Base-by-base conservation (phyloP, 2,888 invertebrate species). In the Argyresthia goedartella region DNA sequence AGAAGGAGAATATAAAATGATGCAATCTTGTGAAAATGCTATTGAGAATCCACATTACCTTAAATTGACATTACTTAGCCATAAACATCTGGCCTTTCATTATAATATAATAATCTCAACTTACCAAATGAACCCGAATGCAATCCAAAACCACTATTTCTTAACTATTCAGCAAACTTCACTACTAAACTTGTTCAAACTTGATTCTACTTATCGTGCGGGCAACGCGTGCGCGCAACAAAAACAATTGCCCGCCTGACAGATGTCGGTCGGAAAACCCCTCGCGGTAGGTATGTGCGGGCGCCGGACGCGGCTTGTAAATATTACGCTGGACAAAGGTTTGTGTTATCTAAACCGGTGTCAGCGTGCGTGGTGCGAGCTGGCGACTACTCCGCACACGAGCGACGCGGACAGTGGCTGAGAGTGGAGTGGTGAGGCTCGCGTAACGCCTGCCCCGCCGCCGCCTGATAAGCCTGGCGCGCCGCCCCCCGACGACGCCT, bases 301-400 rank as follows among this genome's bases (percentile, higher is more conserved):
- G 71, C 62, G 65, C 73, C 66, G 73, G 69, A 72, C 76, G 71
- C 71, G 66, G 67, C 63, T 71, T 73, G 82, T 84, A 80, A 86
- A 84, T 85, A 84, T 85, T 82, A 80, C 80, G 67, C 81, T 80
- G 84, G 85, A 86, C 86, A 86, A 86, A 86, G 85, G 86, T 81
- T 85, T 81, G 81, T 79, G 84, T 84, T 81, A 82, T 81, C 81
- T 78, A 80, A 73, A 79, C 76, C 76, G 71, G 73, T 75, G 79
- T 71, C 76, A 78, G 78, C 65, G 73, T 71, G 68, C 76, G 73
- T 70, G 71, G 36, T 63, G 66, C 68, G 39, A 75, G 25, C 25
- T 25, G 25, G 25, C 25, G 25, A 25, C 25, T 25, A 25, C 3
- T 25, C 6, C 25, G 25, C 25, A 6, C 70, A 72, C 79, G 70